Evolutionary conservation across 2,888 invertebrate genomes (phyloP).

Genomic region (Eudasyphora cyanicolor): DNA sequence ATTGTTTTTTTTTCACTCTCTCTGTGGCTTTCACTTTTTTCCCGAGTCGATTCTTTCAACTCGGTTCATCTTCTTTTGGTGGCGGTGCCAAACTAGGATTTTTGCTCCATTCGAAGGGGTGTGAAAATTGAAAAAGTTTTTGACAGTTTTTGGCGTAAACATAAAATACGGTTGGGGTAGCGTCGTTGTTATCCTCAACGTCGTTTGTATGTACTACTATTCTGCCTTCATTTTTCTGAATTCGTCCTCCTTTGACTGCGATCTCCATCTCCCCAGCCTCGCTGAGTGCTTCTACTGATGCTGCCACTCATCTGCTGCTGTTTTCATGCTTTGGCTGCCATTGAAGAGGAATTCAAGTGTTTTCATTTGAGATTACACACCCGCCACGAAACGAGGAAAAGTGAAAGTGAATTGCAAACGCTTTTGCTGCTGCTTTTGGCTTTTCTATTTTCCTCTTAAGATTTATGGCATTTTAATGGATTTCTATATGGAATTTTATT

Average conservation of each 20-base stretch:
- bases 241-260: conserved; percentile 2
- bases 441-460: conserved; percentile 30
- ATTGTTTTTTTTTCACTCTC: conserved; percentile 7
- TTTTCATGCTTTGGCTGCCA: background rate
- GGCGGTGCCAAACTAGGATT: background rate
- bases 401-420: background rate
- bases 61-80: background rate
- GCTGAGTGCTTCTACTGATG: background rate
- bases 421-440: background rate
- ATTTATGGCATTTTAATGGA: conserved; percentile 53
- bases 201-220: background rate
- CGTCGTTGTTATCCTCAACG: no score
- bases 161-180: conserved; percentile 35
- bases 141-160: conserved; percentile 62
- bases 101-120: conserved; percentile 32
- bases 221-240: background rate
- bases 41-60: background rate
- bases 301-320: conserved; percentile 16
- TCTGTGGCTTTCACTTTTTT: conserved; percentile 1
- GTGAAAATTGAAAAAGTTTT: conserved; percentile 57
- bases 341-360: conserved; percentile 41
- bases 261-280: background rate
- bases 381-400: background rate
- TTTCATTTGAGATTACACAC: conserved; percentile 36
- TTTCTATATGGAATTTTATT: conserved; percentile 32